Percentiles rank a stretch among this genome's conserved stretches.
Evolutionary conservation across 2,888 invertebrate genomes (phyloP).

Genomic region (Oxycera nigricornis): DNA sequence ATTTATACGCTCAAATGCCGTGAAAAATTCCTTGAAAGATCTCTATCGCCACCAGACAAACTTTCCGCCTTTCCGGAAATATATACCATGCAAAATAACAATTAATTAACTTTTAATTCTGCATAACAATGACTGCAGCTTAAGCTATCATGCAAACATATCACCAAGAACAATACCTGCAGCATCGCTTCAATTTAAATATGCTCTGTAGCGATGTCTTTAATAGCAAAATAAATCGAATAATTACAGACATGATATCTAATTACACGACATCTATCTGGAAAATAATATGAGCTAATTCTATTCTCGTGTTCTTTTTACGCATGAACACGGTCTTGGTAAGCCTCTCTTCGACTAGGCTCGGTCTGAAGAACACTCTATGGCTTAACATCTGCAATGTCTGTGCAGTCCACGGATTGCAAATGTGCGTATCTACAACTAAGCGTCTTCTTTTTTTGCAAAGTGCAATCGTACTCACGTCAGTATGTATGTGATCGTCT

Average conservation of each 20-base stretch:
- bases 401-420: neutral
- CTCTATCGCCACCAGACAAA: too few relatives aligned
- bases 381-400: neutral
- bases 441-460: neutral
- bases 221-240: conserved; percentile 46
- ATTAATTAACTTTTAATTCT: too few relatives aligned
- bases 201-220: too few relatives aligned
- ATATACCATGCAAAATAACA: too few relatives aligned
- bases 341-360: neutral
- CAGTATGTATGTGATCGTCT: neutral
- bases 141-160: too few relatives aligned
- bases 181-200: too few relatives aligned
- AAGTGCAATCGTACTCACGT: neutral
- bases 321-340: conserved; percentile 7
- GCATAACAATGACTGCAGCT: too few relatives aligned
- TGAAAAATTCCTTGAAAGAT: too few relatives aligned
- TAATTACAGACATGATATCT: conserved; percentile 42
- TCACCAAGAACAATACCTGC: too few relatives aligned
- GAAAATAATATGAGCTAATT: conserved; percentile 43
- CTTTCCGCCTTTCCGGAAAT: too few relatives aligned
- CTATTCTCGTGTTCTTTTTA: conserved; percentile 14
- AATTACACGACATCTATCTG: conserved; percentile 44
- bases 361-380: neutral
- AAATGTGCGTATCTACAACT: neutral
- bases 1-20: too few relatives aligned